A percentile compares a stretch with the other conserved stretches of the same genome.
phyloP scores from a whole-genome alignment of 2,113 vertebrate genomes.

The Oreotrochilus melanogaster region DNA sequence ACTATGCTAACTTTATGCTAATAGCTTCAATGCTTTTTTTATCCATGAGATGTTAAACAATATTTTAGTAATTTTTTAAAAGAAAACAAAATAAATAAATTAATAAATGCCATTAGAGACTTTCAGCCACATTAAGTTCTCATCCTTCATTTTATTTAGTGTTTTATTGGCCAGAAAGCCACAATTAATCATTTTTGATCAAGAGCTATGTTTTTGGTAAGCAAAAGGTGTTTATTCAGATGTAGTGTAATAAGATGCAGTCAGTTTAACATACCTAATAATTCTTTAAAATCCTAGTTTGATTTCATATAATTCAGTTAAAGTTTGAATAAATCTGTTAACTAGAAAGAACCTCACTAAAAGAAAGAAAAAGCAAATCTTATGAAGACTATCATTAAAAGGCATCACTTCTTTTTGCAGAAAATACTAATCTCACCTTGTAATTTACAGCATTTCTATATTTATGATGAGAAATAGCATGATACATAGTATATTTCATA shows the following conservation, averaged over 20 bases:
- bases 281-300: neutral
- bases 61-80: constrained; percentile 47
- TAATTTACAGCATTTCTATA: constrained; percentile 47
- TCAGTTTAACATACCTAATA: neutral
- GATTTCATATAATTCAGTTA: neutral
- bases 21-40: constrained; percentile 39
- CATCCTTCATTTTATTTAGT: constrained; percentile 53
- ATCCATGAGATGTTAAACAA: constrained; percentile 38
- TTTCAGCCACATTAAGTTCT: neutral
- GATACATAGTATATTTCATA: constrained; percentile 20
- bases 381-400: constrained; percentile 3
- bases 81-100: neutral
- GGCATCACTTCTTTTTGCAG: constrained; percentile 25
- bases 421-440: constrained; percentile 53
- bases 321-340: neutral
- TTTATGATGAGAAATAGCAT: constrained; percentile 47
- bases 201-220: constrained; percentile 3
- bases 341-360: neutral
- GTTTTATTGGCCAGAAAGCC: constrained; percentile 56
- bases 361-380: constrained; percentile 21
- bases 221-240: neutral
- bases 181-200: constrained; percentile 20
- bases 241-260: neutral
- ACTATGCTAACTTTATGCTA: constrained; percentile 50
- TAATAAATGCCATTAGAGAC: neutral